phyloP scores from a whole-genome alignment of 2,113 vertebrate genomes.

The Loxodonta africana region DNA sequence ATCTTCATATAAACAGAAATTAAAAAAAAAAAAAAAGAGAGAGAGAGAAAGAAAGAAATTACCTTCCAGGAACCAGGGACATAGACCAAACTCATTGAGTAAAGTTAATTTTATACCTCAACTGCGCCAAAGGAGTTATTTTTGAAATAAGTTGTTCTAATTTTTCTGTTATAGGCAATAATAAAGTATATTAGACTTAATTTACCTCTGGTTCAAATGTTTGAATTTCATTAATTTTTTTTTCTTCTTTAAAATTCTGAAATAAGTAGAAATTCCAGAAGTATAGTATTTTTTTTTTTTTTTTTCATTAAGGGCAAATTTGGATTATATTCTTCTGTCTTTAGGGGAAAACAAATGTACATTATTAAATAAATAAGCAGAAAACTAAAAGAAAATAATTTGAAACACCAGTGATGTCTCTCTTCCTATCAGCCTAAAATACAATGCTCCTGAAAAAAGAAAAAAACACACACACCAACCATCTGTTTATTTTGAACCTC shows the following conservation, averaged over 20 bases:
- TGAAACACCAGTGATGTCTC: not conserved
- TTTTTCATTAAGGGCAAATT: not conserved
- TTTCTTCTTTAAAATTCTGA: not conserved
- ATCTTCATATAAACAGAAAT: too few species aligned
- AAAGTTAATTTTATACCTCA: not conserved
- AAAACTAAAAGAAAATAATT: constrained; percentile 33
- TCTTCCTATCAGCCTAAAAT: not conserved
- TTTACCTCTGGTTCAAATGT: not conserved
- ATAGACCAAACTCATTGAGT: too few species aligned
- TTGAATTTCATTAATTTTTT: not conserved
- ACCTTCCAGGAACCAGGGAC: too few species aligned
- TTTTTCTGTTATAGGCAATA: not conserved
- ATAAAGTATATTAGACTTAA: not conserved
- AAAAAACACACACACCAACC: not conserved
- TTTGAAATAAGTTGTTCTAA: not conserved
- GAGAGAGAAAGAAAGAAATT: too few species aligned
- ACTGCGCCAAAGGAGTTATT: not conserved
- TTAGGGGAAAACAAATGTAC: not conserved
- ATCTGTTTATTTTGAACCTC: constrained; percentile 17
- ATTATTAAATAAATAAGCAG: not conserved
- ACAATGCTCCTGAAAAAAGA: not conserved
- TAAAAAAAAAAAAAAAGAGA: too few species aligned
- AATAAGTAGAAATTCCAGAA: not conserved
- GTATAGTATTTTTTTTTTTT: not conserved
- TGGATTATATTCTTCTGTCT: not conserved